Evolutionary conservation across 2,888 invertebrate species (phyloP), one percentile per base, ranked within the genome.

Genomic region (Pyrrhosoma nymphula): DNA sequence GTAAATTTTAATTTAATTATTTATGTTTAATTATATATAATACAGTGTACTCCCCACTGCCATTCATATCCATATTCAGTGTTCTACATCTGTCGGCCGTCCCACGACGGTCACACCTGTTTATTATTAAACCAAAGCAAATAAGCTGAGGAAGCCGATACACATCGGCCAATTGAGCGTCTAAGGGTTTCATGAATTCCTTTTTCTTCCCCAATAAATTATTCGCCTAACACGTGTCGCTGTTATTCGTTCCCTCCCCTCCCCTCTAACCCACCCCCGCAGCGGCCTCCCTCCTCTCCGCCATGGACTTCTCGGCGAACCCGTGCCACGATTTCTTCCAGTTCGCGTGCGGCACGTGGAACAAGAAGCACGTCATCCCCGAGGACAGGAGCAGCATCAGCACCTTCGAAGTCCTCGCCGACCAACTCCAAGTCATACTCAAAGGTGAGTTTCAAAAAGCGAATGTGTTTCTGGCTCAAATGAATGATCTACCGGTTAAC

Each of bases 291-390:
- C 97, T 99, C 95, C 97, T 99, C 96, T 98, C 98, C 55, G 98
- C 98, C 23, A 99, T 99, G 98, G 98, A 99, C 96, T 97, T 97
- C 91, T 97, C 97, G 0, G 98, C 98, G 0, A 98, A 98, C 96
- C 99, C 99, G 0, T 99, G 99, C 97, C 98, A 98, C 75, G 98
- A 99, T 96, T 99, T 99, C 97, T 99, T 98, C 97, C 98, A 98
- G 97, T 99, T 98, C 97, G 99, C 99, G 23, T 99, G 99, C 96
- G 99, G 99, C 26, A 98, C 98, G 35, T 99, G 99, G 99, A 99
- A 99, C 97, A 98, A 98, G 96, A 97, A 98, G 96, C 98, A 99
- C 97, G 98, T 98, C 95, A 99, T 99, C 96, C 99, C 99, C 0
- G 98, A 98, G 96, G 99, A 99, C 97, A 97, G 98, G 95, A 98